These are phyloP conservation scores for Betta splendens DNA, from an alignment of 2,797 vertebrate genomes.

Conservation along the genomic window DNA sequence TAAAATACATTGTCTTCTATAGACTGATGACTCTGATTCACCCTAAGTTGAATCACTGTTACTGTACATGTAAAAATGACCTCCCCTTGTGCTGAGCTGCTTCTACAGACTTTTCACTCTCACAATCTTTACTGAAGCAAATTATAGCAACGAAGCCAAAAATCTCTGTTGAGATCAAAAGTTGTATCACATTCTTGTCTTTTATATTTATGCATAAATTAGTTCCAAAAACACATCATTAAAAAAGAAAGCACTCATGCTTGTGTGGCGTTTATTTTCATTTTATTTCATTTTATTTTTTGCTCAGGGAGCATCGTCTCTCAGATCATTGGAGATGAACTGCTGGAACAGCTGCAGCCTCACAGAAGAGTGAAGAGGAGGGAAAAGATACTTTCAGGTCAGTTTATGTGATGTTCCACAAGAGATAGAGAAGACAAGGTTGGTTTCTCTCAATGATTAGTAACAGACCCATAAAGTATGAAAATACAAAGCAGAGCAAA, in stretches of 20 bases:
- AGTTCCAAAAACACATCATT: too few relatives aligned
- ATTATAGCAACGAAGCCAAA: too few relatives aligned
- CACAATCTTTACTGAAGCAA: too few relatives aligned
- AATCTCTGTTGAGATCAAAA: too few relatives aligned
- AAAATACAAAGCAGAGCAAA: not conserved
- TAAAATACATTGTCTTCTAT: not conserved
- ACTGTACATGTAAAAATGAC: too few relatives aligned
- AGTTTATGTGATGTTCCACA: slow-evolving; percentile 1
- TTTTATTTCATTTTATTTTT: too few relatives aligned
- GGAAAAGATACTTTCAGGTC: slow-evolving; percentile 80
- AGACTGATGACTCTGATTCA: not conserved
- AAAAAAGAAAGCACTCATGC: too few relatives aligned
- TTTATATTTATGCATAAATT: not conserved
- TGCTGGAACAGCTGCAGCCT: slow-evolving; percentile 74
- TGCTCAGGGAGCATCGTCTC: slow-evolving; percentile 71
- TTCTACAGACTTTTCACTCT: too few relatives aligned
- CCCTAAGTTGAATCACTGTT: not conserved
- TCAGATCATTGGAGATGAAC: slow-evolving; percentile 79
- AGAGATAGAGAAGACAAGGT: not conserved
- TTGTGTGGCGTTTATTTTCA: not conserved
- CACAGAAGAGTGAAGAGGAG: slow-evolving; percentile 82
- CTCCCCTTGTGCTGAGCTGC: too few relatives aligned
- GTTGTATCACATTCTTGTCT: too few relatives aligned
- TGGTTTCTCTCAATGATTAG: too few relatives aligned
- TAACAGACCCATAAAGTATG: too few relatives aligned